Percentiles rank a stretch among this genome's conserved stretches.
phyloP scores from a whole-genome alignment of 2,888 invertebrate genomes.

The Machimus atricapillus region DNA sequence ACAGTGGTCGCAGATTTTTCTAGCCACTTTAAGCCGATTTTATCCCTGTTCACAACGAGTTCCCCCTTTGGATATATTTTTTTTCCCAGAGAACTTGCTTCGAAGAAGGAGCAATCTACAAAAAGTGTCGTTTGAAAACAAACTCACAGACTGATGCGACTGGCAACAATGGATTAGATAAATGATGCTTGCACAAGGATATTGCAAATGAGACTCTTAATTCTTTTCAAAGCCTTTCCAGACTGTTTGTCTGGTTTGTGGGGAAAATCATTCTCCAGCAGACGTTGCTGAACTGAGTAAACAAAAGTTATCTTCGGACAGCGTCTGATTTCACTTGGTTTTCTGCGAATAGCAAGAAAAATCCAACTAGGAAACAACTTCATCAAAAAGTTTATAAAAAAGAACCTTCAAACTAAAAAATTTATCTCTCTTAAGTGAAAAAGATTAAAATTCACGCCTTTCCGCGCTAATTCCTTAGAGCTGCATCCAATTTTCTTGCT shows the following conservation, averaged over 20 bases:
- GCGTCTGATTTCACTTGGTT: not conserved
- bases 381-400: not conserved
- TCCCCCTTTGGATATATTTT: not conserved
- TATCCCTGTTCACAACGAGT: not conserved
- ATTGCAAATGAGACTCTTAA: not conserved
- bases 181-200: conserved; percentile 12
- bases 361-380: not conserved
- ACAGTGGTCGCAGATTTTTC: not conserved
- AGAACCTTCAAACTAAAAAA: not conserved
- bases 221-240: not conserved
- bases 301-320: not conserved
- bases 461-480: not conserved
- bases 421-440: not conserved
- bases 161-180: not conserved
- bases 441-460: not conserved
- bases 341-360: not conserved
- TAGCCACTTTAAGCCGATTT: not conserved
- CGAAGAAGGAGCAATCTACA: not conserved
- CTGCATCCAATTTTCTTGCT: not conserved
- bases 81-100: not conserved
- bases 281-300: not conserved
- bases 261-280: not conserved
- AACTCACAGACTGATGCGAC: not conserved
- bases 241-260: not conserved
- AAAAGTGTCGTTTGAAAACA: not conserved